phyloP scores from a whole-genome alignment of 2,888 invertebrate species.

The Pseudococcus viburni region DNA sequence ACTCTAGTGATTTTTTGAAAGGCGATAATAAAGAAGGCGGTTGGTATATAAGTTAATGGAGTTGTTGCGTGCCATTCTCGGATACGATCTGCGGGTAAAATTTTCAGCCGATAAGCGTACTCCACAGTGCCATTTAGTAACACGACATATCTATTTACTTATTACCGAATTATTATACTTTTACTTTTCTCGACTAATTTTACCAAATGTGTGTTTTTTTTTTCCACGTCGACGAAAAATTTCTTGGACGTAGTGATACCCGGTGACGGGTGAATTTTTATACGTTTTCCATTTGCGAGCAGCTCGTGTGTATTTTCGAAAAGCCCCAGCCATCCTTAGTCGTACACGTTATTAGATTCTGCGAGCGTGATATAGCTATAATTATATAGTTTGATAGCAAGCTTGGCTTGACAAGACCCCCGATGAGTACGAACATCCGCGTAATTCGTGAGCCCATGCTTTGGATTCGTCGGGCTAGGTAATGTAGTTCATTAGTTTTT shows the following conservation, averaged over 20 bases:
- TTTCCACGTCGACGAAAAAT: not conserved
- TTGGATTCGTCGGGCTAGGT: not conserved
- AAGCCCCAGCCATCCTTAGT: too few relatives aligned
- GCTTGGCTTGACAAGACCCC: conserved; percentile 27
- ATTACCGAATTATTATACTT: conserved; percentile 56
- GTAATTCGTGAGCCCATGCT: not conserved
- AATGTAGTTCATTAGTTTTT: conserved; percentile 39
- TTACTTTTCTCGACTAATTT: conserved; percentile 42
- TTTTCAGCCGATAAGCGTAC: conserved; percentile 59
- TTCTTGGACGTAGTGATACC: not conserved
- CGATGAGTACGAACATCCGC: conserved; percentile 36
- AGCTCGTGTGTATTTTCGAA: not conserved
- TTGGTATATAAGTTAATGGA: conserved; percentile 62
- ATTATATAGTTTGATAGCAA: conserved; percentile 23
- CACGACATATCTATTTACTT: conserved; percentile 62
- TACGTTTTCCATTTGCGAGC: not conserved
- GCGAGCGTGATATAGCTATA: conserved; percentile 35
- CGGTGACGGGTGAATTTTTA: not conserved
- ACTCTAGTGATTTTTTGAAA: conserved; percentile 60
- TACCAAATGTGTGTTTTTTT: not conserved
- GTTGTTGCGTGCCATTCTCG: conserved; percentile 58
- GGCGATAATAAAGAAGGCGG: conserved; percentile 61
- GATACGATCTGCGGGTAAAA: conserved; percentile 61
- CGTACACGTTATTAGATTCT: conserved; percentile 41
- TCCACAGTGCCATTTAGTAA: conserved; percentile 61